Evolutionary conservation across 2,113 vertebrate genomes (phyloP), one percentile per base, ranked within the genome.

Genomic region (Brevimyrus niger): DNA sequence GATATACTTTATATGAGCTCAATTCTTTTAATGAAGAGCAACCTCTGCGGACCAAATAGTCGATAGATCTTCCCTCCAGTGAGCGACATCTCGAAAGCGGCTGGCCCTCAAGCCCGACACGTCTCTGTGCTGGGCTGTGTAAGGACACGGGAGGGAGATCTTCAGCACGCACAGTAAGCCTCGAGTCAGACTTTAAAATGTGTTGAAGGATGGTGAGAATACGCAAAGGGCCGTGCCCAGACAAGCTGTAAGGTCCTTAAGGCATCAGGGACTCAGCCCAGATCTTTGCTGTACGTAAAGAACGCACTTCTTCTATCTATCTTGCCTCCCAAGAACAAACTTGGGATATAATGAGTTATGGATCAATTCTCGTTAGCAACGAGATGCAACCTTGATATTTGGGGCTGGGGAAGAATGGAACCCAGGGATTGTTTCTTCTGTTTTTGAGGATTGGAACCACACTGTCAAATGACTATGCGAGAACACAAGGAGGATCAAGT

Each of bases 131-230:
- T 17, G 51, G 51, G 51, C 50, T 51, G 73, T 55, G 69, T 51
- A 87, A 73, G 46, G 73, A 87, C 84, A 89, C 47, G 23, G 31
- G 0, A 0, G 61, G 89, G 88, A 48, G 89, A 87, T 47, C 88
- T 90, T 38, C 19, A 89, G 48, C 84, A 51, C 1, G 44, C 84
- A 51, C 23, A 86, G 51, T n/a, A 91, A 17, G 47, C 89, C 88
- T 92, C 92, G 90, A 91, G 92, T 92, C 90, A 89, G 89, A 93
- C 90, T 89, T 90, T 89, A 90, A 94, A 90, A 92, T 90, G 89
- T 89, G 90, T 47, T 87, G 89, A 91, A 50, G 86, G 91, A 89
- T 91, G 91, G 92, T 91, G 87, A 46, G 89, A 65, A 93, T 90
- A 93, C 93, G 92, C 93, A 94, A 92, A 91, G 89, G 47, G 92